Base-by-base conservation (phyloP, 2,113 vertebrate species). In the Patagioenas fasciata region DNA sequence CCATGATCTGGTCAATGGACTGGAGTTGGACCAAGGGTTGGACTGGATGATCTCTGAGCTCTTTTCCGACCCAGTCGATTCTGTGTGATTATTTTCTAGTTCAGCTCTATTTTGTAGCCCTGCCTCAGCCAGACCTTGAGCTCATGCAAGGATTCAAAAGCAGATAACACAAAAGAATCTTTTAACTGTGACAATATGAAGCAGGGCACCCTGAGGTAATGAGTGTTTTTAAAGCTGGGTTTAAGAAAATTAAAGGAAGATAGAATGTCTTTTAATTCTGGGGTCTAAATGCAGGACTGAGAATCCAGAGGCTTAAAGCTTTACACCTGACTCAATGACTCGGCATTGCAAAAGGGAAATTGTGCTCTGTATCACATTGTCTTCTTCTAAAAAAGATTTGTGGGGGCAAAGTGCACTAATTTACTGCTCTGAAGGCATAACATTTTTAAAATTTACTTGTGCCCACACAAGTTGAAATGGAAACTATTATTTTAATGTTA, bases 401-500 rank as follows among this genome's bases (percentile, higher is more conserved):
- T 91, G 78, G 72, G 47, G 74, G 92, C 28, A 87, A 96, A 91
- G 44, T 92, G 73, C 48, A 78, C 70, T 85, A 38, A 94, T 91
- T 81, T 91, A 60, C 92, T 58, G 26, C 54, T 54, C 29, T 23
- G 53, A 81, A 95, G 62, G 62, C 47, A 89, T 75, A 96, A 65
- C 57, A 61, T 40, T 75, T 92, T 93, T 85, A 2, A 54, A 77
- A 80, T 66, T 82, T 91, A 53, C 36, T 72, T 74, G 25, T 84
- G 54, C 86, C 83, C 62, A 81, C 80, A 64, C 89, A 80, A 88
- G 28, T 82, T 88, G 92, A 85, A 94, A 94, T 91, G 44, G 91
- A 96, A 96, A 89, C 93, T 91, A 67, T 91, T 77, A 87, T 91
- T 96, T 96, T 89, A 62, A 69, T 53, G 31, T 54, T 62, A 72